Percentiles rank a stretch among this genome's conserved stretches.
Conservation (phyloP, 1,140 invertebrate genomes). For the Spodoptera frugiperda region DNA sequence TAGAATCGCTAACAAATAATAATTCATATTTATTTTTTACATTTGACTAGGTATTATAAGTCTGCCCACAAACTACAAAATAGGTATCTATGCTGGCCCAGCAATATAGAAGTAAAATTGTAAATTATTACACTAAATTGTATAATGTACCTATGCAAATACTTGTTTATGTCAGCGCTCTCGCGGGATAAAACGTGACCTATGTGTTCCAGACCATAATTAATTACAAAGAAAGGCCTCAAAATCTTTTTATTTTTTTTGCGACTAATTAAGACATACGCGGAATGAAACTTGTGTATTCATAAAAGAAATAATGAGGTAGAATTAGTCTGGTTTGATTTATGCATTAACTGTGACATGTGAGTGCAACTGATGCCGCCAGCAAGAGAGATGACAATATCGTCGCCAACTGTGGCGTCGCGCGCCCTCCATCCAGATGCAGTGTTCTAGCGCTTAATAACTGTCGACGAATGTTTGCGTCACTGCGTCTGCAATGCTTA, state of each 20-base stretch:
- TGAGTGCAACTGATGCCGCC: conserved; percentile 56
- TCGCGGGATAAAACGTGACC: no score
- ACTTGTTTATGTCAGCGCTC: no score
- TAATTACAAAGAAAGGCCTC: no score
- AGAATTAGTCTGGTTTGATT: conserved; percentile 73
- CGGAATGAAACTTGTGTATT: conserved; percentile 34
- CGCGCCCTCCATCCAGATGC: conserved; percentile 66
- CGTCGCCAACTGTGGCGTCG: conserved; percentile 57
- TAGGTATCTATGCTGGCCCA: no score
- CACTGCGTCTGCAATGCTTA: conserved; percentile 73
- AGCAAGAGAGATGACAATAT: conserved; percentile 65
- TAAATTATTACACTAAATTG: no score
- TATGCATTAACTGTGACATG: conserved; percentile 63
- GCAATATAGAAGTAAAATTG: no score
- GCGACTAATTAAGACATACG: conserved; percentile 41
- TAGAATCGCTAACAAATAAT: no score
- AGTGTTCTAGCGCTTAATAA: conserved; percentile 80
- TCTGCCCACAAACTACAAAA: no score
- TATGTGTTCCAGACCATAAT: no score
- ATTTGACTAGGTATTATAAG: no score
- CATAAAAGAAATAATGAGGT: conserved; percentile 66
- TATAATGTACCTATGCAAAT: no score
- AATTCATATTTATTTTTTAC: no score
- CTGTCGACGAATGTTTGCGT: conserved; percentile 83
- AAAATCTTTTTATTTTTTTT: conserved; percentile 2